Conservation (phyloP, 2,797 vertebrate species). For the Hemitrygon akajei region DNA sequence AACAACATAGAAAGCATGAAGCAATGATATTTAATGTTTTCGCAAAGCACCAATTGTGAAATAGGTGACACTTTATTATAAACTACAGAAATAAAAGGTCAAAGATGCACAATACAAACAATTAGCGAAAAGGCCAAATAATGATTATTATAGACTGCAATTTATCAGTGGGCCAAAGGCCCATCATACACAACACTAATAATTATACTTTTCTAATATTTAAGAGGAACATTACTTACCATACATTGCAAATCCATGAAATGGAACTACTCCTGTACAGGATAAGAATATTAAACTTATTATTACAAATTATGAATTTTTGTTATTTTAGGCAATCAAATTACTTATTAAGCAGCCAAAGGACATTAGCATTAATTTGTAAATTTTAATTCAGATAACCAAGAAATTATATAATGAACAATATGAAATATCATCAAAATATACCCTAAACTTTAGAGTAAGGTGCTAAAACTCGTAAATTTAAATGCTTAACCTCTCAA, state of each 20-base stretch:
- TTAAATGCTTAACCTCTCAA: not conserved
- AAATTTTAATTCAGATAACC: not conserved
- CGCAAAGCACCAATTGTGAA: not conserved
- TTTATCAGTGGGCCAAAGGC: not conserved
- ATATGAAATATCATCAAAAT: not conserved
- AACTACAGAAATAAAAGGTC: not conserved
- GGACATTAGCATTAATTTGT: not conserved
- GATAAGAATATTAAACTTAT: conserved; percentile 41
- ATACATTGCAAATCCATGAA: conserved; percentile 98
- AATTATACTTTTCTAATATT: not conserved
- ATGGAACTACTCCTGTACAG: conserved; percentile 85
- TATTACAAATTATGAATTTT: not conserved
- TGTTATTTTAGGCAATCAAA: not conserved
- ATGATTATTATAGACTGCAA: not conserved
- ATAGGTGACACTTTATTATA: not conserved
- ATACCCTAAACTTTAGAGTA: not conserved
- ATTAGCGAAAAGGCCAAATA: not conserved
- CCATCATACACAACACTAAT: not conserved
- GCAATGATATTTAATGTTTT: not conserved
- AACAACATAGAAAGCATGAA: not conserved
- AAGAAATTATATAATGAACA: not conserved
- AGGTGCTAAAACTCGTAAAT: not conserved
- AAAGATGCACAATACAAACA: not conserved
- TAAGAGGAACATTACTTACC: conserved; percentile 66
- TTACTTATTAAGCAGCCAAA: not conserved